Conservation (phyloP, 2,797 vertebrate genomes). For the Acrocephalus scirpaceus region DNA sequence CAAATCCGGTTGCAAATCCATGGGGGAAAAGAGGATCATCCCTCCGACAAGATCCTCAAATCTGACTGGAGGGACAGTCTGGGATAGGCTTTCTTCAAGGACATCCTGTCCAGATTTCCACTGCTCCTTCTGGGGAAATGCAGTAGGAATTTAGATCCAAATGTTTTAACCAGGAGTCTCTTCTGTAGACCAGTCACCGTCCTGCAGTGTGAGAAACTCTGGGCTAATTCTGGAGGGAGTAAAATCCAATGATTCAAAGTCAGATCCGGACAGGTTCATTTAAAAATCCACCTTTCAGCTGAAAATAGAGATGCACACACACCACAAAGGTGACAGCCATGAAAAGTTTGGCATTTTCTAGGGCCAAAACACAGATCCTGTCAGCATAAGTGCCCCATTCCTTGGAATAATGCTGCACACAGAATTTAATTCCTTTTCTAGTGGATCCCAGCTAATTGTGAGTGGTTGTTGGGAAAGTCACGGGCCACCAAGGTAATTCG, state of each 20-base stretch:
- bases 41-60: not conserved
- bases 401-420: not conserved
- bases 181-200: not conserved
- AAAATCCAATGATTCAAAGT: not conserved
- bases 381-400: not conserved
- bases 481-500: constrained; percentile 36
- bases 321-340: not conserved
- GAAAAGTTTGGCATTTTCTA: not conserved
- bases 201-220: not conserved
- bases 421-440: not conserved
- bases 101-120: not conserved
- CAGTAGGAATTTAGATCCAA: not conserved
- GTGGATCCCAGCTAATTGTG: not conserved
- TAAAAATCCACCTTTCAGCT: not conserved
- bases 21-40: not conserved
- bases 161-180: not conserved
- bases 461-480: constrained; percentile 29
- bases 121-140: not conserved
- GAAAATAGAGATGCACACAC: not conserved
- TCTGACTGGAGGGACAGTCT: not conserved
- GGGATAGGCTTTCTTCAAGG: not conserved
- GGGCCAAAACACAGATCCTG: not conserved
- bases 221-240: not conserved
- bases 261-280: not conserved
- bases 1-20: not conserved